These are phyloP conservation scores for Cygnus atratus DNA, from an alignment of 2,113 vertebrate species.

Conservation along the genomic window DNA sequence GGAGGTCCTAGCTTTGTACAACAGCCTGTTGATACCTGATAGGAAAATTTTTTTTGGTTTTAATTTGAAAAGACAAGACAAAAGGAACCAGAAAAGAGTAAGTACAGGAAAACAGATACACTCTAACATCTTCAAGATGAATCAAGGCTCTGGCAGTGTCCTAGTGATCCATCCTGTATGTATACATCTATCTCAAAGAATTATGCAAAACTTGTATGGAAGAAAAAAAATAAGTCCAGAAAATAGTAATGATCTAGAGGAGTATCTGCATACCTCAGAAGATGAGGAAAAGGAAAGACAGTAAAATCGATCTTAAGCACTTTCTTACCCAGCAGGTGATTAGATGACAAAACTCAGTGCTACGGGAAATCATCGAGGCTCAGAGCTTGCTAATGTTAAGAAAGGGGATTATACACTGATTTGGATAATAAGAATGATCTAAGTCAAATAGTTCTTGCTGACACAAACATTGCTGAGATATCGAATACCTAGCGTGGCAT, in stretches of 20 bases:
- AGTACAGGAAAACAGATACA: background rate
- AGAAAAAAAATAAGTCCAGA: background rate
- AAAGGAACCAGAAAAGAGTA: background rate
- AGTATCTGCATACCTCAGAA: background rate
- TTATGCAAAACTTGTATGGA: background rate
- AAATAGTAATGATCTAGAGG: background rate
- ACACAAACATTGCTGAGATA: background rate
- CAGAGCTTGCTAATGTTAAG: background rate
- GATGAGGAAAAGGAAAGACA: background rate
- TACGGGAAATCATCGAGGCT: background rate
- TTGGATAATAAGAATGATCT: background rate
- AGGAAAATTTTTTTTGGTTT: background rate
- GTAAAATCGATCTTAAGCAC: background rate
- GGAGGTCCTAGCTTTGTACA: background rate
- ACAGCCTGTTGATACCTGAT: background rate
- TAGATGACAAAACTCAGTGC: background rate
- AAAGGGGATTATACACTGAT: background rate
- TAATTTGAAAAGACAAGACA: background rate
- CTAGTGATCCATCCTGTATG: background rate
- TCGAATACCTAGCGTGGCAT: fast-evolving
- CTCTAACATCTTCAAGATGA: background rate
- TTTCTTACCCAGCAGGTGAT: background rate
- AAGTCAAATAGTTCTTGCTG: background rate
- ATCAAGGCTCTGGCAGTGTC: background rate
- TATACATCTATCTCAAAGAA: background rate